phyloP scores from a whole-genome alignment of 2,888 invertebrate species.

The Lordiphosa fenestrarum region DNA sequence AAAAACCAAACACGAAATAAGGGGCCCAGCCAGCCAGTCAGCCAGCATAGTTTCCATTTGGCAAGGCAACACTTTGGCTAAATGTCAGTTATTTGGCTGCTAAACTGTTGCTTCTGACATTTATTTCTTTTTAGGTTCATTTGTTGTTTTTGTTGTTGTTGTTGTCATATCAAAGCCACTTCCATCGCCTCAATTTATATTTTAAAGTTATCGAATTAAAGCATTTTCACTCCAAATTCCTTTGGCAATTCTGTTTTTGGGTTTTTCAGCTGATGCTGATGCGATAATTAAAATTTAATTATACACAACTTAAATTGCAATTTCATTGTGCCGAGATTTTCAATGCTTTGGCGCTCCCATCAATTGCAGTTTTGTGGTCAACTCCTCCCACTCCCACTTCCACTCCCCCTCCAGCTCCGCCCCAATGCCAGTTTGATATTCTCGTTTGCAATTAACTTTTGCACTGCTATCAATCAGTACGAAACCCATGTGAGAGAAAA shows the following conservation, averaged over 20 bases:
- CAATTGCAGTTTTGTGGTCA: slow-evolving; percentile 57
- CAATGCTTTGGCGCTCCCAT: slow-evolving; percentile 29
- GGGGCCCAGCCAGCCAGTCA: neutral
- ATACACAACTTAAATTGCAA: slow-evolving; percentile 54
- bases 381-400: neutral
- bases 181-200: slow-evolving; percentile 6
- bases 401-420: neutral
- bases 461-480: slow-evolving; percentile 61
- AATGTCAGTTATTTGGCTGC: slow-evolving; percentile 23
- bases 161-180: slow-evolving; percentile 24
- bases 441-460: slow-evolving; percentile 67
- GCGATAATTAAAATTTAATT: slow-evolving; percentile 64
- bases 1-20: too few relatives aligned
- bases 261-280: slow-evolving; percentile 18
- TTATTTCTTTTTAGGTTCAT: slow-evolving; percentile 11
- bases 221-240: slow-evolving; percentile 11
- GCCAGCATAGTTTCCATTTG: slow-evolving; percentile 9
- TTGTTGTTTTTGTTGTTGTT: neutral
- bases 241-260: slow-evolving; percentile 5
- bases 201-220: neutral
- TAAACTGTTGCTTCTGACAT: slow-evolving; percentile 50
- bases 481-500: slow-evolving; percentile 28
- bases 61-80: slow-evolving; percentile 1
- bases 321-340: slow-evolving; percentile 55
- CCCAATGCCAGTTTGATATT: neutral